Conservation (phyloP, 1,140 invertebrate species). For the Chrysomallon squamiferum region DNA sequence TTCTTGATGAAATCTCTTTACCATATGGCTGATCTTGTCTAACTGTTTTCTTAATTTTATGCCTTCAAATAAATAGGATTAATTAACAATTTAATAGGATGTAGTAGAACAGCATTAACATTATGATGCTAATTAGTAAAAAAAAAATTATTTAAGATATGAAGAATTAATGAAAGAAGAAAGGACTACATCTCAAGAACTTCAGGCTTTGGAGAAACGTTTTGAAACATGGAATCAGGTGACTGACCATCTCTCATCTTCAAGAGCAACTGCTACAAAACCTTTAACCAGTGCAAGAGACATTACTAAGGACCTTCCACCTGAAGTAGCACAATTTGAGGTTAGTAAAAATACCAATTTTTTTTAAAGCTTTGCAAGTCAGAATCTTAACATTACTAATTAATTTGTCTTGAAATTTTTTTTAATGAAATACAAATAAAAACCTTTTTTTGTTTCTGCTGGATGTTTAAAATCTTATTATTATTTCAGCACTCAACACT, state of each 20-base stretch:
- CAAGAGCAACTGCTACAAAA: conserved; percentile 12
- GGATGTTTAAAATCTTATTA: too few species aligned
- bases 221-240: conserved; percentile 57
- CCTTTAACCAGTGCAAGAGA: conserved; percentile 45
- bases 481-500: too few species aligned
- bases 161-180: conserved; percentile 58
- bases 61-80: conserved; percentile 37
- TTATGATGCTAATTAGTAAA: too few species aligned
- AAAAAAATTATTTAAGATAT: too few species aligned
- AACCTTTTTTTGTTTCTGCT: too few species aligned
- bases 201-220: conserved; percentile 56
- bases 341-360: conserved; percentile 22
- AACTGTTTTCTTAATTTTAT: conserved; percentile 50
- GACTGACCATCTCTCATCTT: not conserved
- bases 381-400: too few species aligned
- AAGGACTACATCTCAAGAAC: conserved; percentile 46
- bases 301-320: conserved; percentile 56
- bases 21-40: conserved; percentile 55
- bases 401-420: too few species aligned
- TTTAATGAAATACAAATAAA: too few species aligned
- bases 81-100: too few species aligned
- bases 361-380: too few species aligned
- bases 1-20: conserved; percentile 56
- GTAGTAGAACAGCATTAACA: too few species aligned
- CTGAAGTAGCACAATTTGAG: conserved; percentile 61